These are phyloP conservation scores for Camponotus vicinus DNA, from an alignment of 1,140 invertebrate genomes.

Conservation along the genomic window DNA sequence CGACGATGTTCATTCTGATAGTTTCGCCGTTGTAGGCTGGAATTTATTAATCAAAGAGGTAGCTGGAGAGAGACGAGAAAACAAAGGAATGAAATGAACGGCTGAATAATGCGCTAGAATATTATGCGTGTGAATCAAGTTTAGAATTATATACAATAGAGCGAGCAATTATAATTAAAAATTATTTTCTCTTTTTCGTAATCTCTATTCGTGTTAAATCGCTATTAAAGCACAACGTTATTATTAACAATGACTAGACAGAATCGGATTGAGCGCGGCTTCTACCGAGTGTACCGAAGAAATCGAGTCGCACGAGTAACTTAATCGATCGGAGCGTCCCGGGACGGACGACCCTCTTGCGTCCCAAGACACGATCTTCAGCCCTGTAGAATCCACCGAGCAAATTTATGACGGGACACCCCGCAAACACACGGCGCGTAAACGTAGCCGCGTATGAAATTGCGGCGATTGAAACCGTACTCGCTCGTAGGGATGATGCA, in stretches of 20 bases:
- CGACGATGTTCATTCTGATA: conserved; percentile 47
- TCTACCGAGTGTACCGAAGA: conserved; percentile 8
- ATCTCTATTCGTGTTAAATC: conserved; percentile 9
- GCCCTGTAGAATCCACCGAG: conserved; percentile 24
- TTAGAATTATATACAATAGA: conserved; percentile 5
- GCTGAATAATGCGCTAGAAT: not conserved
- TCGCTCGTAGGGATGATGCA: conserved; percentile 19
- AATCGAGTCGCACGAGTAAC: conserved; percentile 41
- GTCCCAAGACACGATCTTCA: conserved; percentile 39
- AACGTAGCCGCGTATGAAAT: conserved; percentile 57
- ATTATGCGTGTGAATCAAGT: not conserved
- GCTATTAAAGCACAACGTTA: conserved; percentile 31
- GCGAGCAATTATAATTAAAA: conserved; percentile 25
- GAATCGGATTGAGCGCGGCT: not conserved
- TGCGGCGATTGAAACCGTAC: conserved; percentile 52
- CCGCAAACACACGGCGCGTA: conserved; percentile 24
- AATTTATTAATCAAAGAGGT: conserved; percentile 57
- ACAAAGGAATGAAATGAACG: not conserved
- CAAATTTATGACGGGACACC: conserved; percentile 41
- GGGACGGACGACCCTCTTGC: conserved; percentile 12
- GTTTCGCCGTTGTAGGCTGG: conserved; percentile 55
- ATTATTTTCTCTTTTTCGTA: not conserved
- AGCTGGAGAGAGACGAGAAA: conserved; percentile 39
- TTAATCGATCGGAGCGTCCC: conserved; percentile 47
- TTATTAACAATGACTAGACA: conserved; percentile 30